Percentiles rank a stretch among this genome's conserved stretches.
These are phyloP conservation scores for Rhinoraja longicauda DNA, from an alignment of 2,797 vertebrate genomes.

Conservation along the genomic window DNA sequence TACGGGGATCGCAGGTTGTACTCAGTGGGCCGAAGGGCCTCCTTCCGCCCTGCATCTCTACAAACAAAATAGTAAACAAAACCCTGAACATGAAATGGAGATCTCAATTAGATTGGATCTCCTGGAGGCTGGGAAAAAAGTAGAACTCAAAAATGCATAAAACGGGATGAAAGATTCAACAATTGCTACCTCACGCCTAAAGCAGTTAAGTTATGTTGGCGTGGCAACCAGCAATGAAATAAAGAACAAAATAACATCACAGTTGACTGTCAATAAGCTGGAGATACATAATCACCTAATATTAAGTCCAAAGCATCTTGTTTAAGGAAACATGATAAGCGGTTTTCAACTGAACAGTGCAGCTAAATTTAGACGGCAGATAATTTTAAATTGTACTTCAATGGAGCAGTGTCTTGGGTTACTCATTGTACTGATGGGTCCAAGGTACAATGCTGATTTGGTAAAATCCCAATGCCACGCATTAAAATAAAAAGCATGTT, in stretches of 20 bases:
- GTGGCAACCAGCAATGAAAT: background rate
- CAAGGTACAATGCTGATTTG: background rate
- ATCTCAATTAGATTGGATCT: too few relatives aligned
- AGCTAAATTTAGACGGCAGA: background rate
- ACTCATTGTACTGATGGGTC: background rate
- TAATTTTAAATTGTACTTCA: background rate
- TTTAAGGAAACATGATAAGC: background rate
- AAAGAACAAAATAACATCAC: constrained; percentile 8
- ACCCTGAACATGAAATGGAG: too few relatives aligned
- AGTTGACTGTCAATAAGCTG: background rate
- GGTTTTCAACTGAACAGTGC: background rate
- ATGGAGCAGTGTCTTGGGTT: background rate
- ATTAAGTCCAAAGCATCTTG: background rate
- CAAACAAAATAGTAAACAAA: too few relatives aligned
- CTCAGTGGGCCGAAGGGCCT: too few relatives aligned
- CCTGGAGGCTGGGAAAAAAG: too few relatives aligned
- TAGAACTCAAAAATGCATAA: background rate
- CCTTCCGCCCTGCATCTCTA: too few relatives aligned
- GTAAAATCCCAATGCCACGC: background rate
- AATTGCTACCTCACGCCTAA: background rate
- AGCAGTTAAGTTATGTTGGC: background rate
- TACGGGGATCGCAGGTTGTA: too few relatives aligned
- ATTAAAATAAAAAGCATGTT: too few relatives aligned
- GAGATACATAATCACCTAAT: background rate
- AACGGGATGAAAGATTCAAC: background rate